phyloP scores from a whole-genome alignment of 2,113 vertebrate species.

The Elachura formosa region DNA sequence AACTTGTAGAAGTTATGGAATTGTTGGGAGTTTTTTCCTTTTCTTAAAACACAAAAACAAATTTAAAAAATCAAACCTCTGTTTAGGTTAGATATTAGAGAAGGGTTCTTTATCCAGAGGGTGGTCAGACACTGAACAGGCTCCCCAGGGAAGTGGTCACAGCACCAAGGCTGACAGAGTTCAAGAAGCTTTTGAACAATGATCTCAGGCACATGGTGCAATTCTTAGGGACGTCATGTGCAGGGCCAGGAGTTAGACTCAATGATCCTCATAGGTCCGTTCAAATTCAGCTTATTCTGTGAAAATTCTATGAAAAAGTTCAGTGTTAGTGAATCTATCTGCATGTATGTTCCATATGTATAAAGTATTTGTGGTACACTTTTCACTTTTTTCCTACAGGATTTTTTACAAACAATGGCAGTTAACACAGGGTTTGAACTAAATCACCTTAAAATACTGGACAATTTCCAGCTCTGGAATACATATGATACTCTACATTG shows the following conservation, averaged over 20 bases:
- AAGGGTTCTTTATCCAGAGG: not conserved
- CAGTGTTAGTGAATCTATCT: not conserved
- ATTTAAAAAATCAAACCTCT: not conserved
- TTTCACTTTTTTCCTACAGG: slow-evolving; percentile 37
- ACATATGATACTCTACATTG: slow-evolving; percentile 71
- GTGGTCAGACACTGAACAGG: not conserved
- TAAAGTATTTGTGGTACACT: not conserved
- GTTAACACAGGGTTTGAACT: slow-evolving; percentile 58
- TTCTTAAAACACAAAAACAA: not conserved
- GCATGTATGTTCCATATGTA: not conserved
- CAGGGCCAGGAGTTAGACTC: not conserved
- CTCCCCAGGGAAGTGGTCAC: not conserved
- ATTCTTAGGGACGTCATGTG: not conserved
- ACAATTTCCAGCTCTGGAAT: slow-evolving; percentile 68
- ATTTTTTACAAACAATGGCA: slow-evolving; percentile 63
- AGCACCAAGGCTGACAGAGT: not conserved
- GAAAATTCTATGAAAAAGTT: not conserved
- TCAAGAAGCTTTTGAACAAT: not conserved
- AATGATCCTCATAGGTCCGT: too few relatives aligned
- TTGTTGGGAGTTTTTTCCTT: not conserved
- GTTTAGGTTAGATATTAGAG: not conserved
- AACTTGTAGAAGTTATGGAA: not conserved
- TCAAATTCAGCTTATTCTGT: not conserved
- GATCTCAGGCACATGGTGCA: not conserved
- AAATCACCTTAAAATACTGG: slow-evolving; percentile 7